Evolutionary conservation across 2,888 invertebrate species (phyloP), one percentile per base, ranked within the genome.

Genomic region (Erpobdella octoculata): DNA sequence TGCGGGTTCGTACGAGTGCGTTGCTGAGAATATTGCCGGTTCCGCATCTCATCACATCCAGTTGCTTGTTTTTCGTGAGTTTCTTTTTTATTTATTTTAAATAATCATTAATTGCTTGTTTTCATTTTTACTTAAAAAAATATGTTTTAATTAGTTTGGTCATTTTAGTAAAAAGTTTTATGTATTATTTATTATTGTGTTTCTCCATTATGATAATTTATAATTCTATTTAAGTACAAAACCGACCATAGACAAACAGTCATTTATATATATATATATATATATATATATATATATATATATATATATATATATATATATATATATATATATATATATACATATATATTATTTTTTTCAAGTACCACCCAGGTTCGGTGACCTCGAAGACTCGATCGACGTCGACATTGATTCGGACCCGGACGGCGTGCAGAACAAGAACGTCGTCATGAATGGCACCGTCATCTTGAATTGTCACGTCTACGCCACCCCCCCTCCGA

Each of bases 11-110:
- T 78, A 75, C 68, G 85, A 86, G 0, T 83, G 82, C 75, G 73
- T 78, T 9, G 83, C 81, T 4, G 74, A 75, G 12, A 83, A 82
- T 72, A 77, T 78, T 21, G 82, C 81, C 35, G 83, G 83, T 2
- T 75, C 77, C n/a, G 76, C 73, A 1, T 75, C 77, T 4, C 86
- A 86, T 74, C 83, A 84, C 58, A 87, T 87, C 75, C 81, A 78
- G 8, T 76, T 83, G 0, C 78, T 79, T 71, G 79, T 82, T 59
- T 78, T 79, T 36, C 77, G 82, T 82, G 69, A 75, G 77, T 71
- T 8, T 35, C 9, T 4, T 18, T 6, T 1, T 38, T 21, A 8
- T 15, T 35, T 25, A n/a, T 18, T 59, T 12, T 59, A 59, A 59
- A 59, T n/a, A n/a, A n/a, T n/a, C n/a, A n/a, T n/a, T n/a, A n/a